Evolutionary conservation across 2,888 invertebrate species (phyloP).

Genomic region (Amphipoea lucens): DNA sequence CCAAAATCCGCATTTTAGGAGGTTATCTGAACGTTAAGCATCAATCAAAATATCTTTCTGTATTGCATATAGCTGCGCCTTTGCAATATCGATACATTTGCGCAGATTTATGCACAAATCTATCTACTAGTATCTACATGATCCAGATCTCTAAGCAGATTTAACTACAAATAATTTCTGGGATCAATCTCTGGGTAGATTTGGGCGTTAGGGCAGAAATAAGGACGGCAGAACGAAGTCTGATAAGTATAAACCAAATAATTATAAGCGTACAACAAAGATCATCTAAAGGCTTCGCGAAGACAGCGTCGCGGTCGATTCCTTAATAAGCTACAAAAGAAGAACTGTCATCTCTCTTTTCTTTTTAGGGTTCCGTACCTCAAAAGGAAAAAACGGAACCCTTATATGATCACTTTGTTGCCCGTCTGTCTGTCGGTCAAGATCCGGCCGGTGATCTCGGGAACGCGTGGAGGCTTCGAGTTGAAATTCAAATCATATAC

Average conservation of each 20-base stretch:
- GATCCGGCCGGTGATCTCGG: no score
- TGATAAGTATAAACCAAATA: neutral
- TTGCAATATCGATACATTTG: neutral
- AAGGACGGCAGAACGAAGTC: no score
- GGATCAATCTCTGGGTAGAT: neutral
- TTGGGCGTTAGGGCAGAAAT: neutral
- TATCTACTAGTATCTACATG: conserved; percentile 2
- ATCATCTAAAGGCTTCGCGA: neutral
- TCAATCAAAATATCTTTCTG: neutral
- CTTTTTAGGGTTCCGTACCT: no score
- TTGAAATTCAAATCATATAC: no score
- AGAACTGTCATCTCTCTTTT: no score
- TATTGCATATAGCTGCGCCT: neutral
- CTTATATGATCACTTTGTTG: no score
- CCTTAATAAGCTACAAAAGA: neutral
- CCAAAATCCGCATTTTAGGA: neutral
- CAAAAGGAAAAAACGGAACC: no score
- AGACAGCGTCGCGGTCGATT: neutral
- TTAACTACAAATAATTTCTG: neutral
- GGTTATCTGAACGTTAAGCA: neutral
- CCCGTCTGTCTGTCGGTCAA: no score
- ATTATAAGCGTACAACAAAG: neutral
- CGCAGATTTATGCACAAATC: neutral
- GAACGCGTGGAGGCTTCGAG: no score
- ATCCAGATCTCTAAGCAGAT: neutral